Conservation (phyloP, 2,888 invertebrate species). For the Eulithis testata region DNA sequence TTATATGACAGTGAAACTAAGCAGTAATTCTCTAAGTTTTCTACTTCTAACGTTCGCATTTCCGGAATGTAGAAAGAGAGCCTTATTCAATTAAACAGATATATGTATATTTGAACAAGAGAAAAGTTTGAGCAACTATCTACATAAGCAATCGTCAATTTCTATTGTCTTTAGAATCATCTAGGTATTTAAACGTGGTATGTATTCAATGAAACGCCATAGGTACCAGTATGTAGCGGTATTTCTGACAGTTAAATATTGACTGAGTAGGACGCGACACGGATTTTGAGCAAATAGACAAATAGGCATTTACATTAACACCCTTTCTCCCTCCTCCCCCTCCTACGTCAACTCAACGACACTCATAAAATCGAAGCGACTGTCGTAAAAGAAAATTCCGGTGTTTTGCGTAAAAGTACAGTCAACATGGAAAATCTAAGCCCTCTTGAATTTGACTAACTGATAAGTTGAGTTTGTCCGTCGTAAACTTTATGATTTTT, state of each 20-base stretch:
- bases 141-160: constrained; percentile 37
- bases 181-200: constrained; percentile 47
- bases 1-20: too few relatives aligned
- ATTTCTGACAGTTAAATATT: constrained; percentile 80
- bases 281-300: constrained; percentile 80
- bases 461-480: constrained; percentile 34
- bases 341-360: constrained; percentile 38
- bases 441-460: constrained; percentile 36
- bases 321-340: constrained; percentile 48
- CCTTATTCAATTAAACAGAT: constrained; percentile 1
- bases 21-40: too few relatives aligned
- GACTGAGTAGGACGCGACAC: constrained; percentile 80
- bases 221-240: constrained; percentile 80
- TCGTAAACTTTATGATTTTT: constrained; percentile 34
- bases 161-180: constrained; percentile 34
- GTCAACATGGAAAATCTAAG: constrained; percentile 46
- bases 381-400: constrained; percentile 46
- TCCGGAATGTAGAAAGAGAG: background rate
- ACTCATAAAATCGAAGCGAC: constrained; percentile 48
- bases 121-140: constrained; percentile 25
- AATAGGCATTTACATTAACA: constrained; percentile 80
- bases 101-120: constrained; percentile 27
- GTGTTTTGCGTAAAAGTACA: constrained; percentile 46
- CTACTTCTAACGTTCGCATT: background rate
- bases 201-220: constrained; percentile 59